Percentiles rank a stretch among this genome's conserved stretches.
Evolutionary conservation across 2,888 invertebrate genomes (phyloP).

Genomic region (Corbicula japonica): DNA sequence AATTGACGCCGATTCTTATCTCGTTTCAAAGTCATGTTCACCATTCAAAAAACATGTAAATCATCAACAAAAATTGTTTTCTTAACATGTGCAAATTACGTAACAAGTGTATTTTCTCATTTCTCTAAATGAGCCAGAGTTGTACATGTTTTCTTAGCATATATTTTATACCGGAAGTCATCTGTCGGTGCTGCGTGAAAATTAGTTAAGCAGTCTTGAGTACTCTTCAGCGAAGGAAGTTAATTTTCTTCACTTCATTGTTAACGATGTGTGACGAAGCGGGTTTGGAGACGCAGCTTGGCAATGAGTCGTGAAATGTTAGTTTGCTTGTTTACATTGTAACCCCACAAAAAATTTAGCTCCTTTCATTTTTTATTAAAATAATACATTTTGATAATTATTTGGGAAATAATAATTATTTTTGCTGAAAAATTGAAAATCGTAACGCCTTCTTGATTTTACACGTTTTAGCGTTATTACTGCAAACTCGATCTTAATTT

Average conservation of each 20-base stretch:
- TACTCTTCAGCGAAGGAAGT: constrained; percentile 46
- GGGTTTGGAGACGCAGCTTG: constrained; percentile 27
- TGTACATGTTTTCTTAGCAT: constrained; percentile 48
- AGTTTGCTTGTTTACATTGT: constrained; percentile 46
- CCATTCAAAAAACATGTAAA: constrained; percentile 46
- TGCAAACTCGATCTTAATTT: no score
- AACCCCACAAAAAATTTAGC: no score
- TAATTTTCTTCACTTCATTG: constrained; percentile 61
- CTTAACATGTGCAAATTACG: constrained; percentile 52
- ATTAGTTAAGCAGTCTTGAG: constrained; percentile 28
- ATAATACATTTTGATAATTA: constrained; percentile 44
- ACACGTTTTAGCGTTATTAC: no score
- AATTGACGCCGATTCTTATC: constrained; percentile 36
- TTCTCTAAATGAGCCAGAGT: constrained; percentile 50
- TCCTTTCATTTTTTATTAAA: no score
- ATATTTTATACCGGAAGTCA: constrained; percentile 39
- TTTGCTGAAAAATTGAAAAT: no score
- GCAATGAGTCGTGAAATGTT: constrained; percentile 61
- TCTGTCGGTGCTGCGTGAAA: constrained; percentile 8
- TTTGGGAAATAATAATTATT: constrained; percentile 25
- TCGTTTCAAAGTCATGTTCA: constrained; percentile 14
- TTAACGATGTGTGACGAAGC: constrained; percentile 52
- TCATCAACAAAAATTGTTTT: constrained; percentile 44
- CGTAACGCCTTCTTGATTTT: no score
- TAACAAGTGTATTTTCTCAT: constrained; percentile 58